phyloP scores from a whole-genome alignment of 2,888 invertebrate species.

The Willowsia nigromaculata region DNA sequence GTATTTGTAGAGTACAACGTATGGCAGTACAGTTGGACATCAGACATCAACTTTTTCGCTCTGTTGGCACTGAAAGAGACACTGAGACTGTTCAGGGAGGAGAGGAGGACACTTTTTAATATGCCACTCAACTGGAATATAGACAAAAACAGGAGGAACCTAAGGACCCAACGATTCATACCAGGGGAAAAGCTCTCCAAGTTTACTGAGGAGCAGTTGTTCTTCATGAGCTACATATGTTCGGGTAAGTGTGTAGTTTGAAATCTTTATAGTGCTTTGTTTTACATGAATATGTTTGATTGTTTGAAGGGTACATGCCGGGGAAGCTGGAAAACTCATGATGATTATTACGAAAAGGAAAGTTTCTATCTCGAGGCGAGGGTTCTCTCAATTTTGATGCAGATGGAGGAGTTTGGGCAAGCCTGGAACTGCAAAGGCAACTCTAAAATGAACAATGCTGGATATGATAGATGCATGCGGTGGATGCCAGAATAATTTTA shows the following conservation, averaged over 20 bases:
- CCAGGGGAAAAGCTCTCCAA: not conserved
- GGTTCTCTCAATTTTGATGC: not conserved
- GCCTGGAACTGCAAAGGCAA: not conserved
- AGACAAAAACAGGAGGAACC: not conserved
- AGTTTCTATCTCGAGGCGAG: not conserved
- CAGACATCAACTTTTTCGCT: not conserved
- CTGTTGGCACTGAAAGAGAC: conserved; percentile 23
- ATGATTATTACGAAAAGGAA: not conserved
- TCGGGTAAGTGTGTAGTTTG: conserved; percentile 20
- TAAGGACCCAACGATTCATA: not conserved
- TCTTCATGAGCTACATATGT: conserved; percentile 52
- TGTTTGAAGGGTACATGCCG: conserved; percentile 13
- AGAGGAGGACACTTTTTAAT: not conserved
- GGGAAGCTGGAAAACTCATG: not conserved
- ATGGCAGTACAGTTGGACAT: not conserved
- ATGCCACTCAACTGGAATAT: not conserved
- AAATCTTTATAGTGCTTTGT: not conserved
- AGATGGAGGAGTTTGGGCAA: not conserved
- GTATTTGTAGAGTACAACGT: not conserved
- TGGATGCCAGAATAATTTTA: no score
- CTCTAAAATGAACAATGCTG: not conserved
- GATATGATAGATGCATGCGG: not conserved
- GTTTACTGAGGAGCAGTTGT: conserved; percentile 54
- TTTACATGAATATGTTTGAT: no score
- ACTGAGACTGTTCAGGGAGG: not conserved